Evolutionary conservation across 2,888 invertebrate genomes (phyloP).

Genomic region (Aleiodes alternator): DNA sequence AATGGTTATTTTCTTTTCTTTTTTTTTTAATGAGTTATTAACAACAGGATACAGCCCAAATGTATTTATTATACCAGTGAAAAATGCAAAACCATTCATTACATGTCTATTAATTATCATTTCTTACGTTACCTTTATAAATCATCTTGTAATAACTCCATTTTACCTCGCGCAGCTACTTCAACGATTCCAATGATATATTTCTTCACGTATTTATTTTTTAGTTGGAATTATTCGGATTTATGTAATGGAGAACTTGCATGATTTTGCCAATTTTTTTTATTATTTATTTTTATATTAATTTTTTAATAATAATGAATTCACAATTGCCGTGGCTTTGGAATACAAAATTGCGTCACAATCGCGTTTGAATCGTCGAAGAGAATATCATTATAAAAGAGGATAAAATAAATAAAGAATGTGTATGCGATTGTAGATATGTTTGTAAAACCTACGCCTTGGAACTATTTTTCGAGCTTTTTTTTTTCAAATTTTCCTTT

Average conservation of each 20-base stretch:
- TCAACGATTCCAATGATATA: neutral
- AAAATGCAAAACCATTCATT: slow-evolving; percentile 39
- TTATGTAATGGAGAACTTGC: too few relatives aligned
- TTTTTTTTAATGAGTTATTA: slow-evolving; percentile 35
- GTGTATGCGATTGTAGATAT: neutral
- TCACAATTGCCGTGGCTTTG: too few relatives aligned
- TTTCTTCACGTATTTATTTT: neutral
- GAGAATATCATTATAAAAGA: neutral
- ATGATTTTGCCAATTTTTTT: neutral
- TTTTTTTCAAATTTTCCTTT: too few relatives aligned
- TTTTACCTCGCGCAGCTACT: neutral
- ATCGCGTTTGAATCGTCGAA: too few relatives aligned
- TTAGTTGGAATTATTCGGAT: neutral
- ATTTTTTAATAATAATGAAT: neutral
- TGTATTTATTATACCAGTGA: slow-evolving; percentile 37
- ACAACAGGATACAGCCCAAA: slow-evolving; percentile 42
- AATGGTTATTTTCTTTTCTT: too few relatives aligned
- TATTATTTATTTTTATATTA: neutral
- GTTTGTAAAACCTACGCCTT: too few relatives aligned
- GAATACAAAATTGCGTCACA: neutral
- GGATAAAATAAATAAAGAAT: neutral
- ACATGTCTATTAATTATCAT: slow-evolving; percentile 43
- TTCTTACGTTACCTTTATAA: slow-evolving; percentile 4
- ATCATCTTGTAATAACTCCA: slow-evolving; percentile 19
- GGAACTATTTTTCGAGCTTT: too few relatives aligned